Evolutionary conservation across 1,140 invertebrate species (phyloP), one percentile per base, ranked within the genome.

Genomic region (Periplaneta americana): DNA sequence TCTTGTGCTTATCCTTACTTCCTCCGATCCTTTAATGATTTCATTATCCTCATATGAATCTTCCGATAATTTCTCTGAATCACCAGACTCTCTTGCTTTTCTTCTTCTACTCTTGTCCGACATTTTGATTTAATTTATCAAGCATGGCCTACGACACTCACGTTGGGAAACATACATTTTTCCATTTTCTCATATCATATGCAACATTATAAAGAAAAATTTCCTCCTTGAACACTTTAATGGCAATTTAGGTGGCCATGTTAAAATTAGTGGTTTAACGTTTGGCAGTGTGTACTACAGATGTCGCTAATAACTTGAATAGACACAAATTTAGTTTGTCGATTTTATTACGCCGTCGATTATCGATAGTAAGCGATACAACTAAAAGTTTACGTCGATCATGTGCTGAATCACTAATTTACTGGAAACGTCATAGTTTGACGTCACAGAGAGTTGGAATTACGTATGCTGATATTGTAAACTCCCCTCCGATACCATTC

Each of bases 1-100:
- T 13, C 31, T 34, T 22, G 15, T 2, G 35, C 34, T 35, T 15
- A 77, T 35, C n/a, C 76, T 28, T 77, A 77, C 76, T 34, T 35
- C 76, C n/a, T 77, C 76, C 28, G 76, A 78, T 78, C 76, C 76
- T 78, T 78, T 78, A 78, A 15, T 39, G 22, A 36, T 36, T 31
- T 78, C 76, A 36, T 78, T 78, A 22, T 78, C 76, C 34, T 78
- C 76, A n/a, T 39, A 78, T 28, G 76, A 78, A 28, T 78, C 76
- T 78, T 78, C 76, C 10, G 76, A 78, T 28, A 78, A 78, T 78
- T 78, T 36, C n/a, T 78, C 76, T 18, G 76, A 78, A 78, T 78
- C 76, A n/a, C 76, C 76, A 32, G 35, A 78, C 1, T 36, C 76
- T 34, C 76, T 78, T 78, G 35, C 1, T 28, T 78, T 78, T 10